A percentile compares a stretch with the other conserved stretches of the same genome.
These are phyloP conservation scores for Antheraea pernyi DNA, from an alignment of 1,140 invertebrate genomes.

Conservation along the genomic window DNA sequence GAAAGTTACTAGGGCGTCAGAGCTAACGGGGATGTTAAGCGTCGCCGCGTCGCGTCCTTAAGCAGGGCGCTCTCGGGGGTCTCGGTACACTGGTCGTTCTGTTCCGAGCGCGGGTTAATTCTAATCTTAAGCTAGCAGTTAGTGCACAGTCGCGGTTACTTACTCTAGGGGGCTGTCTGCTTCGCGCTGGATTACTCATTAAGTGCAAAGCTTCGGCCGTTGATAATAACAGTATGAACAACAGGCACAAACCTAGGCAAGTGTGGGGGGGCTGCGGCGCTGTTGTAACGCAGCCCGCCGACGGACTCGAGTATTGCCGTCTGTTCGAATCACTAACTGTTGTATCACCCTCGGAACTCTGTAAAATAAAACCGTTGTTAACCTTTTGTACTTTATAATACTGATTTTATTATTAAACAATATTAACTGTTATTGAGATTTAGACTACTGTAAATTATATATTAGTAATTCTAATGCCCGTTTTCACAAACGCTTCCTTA, in stretches of 20 bases:
- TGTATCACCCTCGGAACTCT: no score
- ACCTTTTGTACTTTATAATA: no score
- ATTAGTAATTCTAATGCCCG: no score
- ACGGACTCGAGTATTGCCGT: slow-evolving; percentile 35
- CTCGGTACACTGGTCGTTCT: slow-evolving; percentile 8
- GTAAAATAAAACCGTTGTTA: no score
- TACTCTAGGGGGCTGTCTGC: slow-evolving; percentile 40
- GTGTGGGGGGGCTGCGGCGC: slow-evolving; percentile 40
- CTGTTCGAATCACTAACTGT: slow-evolving; percentile 20
- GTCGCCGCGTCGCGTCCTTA: slow-evolving; percentile 14
- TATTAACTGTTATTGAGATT: no score
- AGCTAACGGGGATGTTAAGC: slow-evolving; percentile 10
- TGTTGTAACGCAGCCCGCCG: slow-evolving; percentile 43
- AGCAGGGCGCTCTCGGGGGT: slow-evolving; percentile 50
- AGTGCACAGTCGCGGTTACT: slow-evolving; percentile 54
- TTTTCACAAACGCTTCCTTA: no score
- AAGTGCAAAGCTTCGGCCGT: slow-evolving; percentile 38
- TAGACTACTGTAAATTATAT: no score
- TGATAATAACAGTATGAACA: slow-evolving; percentile 53
- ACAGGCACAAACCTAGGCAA: slow-evolving; percentile 73
- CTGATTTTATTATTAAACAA: no score
- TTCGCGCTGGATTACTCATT: slow-evolving; percentile 17
- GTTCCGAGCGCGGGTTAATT: slow-evolving; percentile 19
- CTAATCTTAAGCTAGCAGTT: slow-evolving; percentile 51
- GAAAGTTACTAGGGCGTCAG: slow-evolving; percentile 33